Base-by-base conservation (phyloP, 2,888 invertebrate species). In the Platypus cylindrus region DNA sequence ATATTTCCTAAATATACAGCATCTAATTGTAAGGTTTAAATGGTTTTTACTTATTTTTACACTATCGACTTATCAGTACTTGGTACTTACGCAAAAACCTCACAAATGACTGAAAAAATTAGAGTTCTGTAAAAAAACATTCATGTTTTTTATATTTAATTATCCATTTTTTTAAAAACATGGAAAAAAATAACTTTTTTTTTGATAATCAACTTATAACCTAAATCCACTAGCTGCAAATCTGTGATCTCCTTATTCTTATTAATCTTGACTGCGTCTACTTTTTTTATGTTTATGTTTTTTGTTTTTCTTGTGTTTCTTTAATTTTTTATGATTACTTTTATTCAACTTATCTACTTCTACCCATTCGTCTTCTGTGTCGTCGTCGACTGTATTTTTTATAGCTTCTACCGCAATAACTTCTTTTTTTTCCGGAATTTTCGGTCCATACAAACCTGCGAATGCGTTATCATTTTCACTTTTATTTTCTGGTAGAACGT, bases 251-350 rank as follows among this genome's bases (percentile, higher is more conserved):
- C 11, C 45, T 38, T 49, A 35, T 33, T 50, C 44, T 28, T 46
- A 37, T 33, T 47, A 41, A n/a, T n/a, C n/a, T n/a, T n/a, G n/a
- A n/a, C n/a, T n/a, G n/a, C 32, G 42, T 39, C 35, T 54, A 54
- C 30, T 34, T 25, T 48, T 48, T 39, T 40, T 60, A 58, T n/a
- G 64, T 63, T 33, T 76, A 74, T 7, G 68, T 66, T 48, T 78
- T 79, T 44, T 45, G 17, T 44, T 35, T 28, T 50, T 48, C 30
- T 51, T 52, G 29, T 48, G 45, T 40, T 50, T 52, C 33, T 49
- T 51, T 20, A 48, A 47, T 23, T 48, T 47, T 25, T 49, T 46
- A 17, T 40, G n/a, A 17, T 45, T 48, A 18, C 39, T 41, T 18
- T 48, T 43, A 11, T 36, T 36, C 1, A 27, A 16, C 14, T 31